phyloP scores from a whole-genome alignment of 1,140 invertebrate genomes.

The Penaeus japonicus region DNA sequence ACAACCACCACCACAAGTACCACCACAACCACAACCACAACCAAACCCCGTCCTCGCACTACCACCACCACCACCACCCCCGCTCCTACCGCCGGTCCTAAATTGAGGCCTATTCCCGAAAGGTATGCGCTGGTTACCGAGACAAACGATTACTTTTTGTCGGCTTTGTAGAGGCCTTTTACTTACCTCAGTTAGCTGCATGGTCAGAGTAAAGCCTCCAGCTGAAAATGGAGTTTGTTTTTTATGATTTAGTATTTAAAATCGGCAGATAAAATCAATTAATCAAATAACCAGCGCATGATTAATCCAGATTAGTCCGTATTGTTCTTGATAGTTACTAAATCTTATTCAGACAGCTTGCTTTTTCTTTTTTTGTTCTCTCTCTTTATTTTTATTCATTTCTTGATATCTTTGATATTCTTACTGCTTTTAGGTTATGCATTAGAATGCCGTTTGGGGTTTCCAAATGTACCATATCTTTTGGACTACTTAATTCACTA shows the following conservation, averaged over 20 bases:
- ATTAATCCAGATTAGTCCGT: neutral
- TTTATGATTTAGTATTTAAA: neutral
- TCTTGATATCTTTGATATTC: no score
- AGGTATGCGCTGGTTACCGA: slow-evolving; percentile 51
- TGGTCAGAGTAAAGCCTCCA: neutral
- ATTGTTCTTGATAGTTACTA: neutral
- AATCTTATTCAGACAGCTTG: neutral
- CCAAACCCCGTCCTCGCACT: neutral
- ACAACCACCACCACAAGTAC: slow-evolving; percentile 4
- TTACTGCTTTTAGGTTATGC: no score
- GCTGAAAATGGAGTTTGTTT: neutral
- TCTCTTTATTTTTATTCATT: neutral
- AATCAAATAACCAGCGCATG: slow-evolving; percentile 42
- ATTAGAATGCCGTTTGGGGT: no score
- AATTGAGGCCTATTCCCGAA: slow-evolving; percentile 44
- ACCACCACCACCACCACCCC: slow-evolving; percentile 4
- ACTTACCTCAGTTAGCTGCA: neutral
- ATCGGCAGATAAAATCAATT: neutral
- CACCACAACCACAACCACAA: neutral
- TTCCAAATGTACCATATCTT: no score
- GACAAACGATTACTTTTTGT: neutral
- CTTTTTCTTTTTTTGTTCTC: neutral
- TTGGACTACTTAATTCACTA: no score
- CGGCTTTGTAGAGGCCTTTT: neutral
- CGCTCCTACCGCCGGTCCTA: neutral